Evolutionary conservation across 2,888 invertebrate species (phyloP), one percentile per base, ranked within the genome.

Genomic region (Brenthis hecate): DNA sequence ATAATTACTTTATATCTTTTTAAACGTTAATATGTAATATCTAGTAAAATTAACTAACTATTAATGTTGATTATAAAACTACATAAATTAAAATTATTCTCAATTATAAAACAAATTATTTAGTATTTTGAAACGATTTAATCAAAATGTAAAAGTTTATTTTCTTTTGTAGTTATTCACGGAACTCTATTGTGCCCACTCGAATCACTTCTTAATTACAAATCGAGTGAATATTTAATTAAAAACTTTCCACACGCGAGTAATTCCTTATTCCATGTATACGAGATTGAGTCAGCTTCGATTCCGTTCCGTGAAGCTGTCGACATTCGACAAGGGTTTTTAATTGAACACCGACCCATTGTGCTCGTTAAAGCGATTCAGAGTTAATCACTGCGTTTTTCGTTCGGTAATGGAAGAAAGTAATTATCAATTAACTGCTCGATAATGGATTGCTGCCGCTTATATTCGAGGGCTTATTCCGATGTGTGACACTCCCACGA

Each of bases 351-450:
- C 80, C 86, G 83, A 83, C 87, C 89, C 88, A 91, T 91, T 91
- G 91, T 92, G 86, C 87, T 89, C 89, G 91, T 90, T 91, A 91
- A 90, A 90, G 83, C 89, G 87, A 89, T 91, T 89, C 88, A 80
- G 88, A 87, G 90, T 91, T 91, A 89, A 91, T 91, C 89, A 90
- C 89, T 83, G 85, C 84, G 89, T 89, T 92, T 92, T 91, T 91
- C 87, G 89, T 88, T 85, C 86, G 80, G 87, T 91, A 92, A 91
- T 91, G 89, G 90, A 91, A 91, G 91, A 92, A 91, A 91, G 91
- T 91, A 91, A 92, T 92, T 91, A 91, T 91, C 90, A 91, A 92
- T 92, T 92, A 91, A 91, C 89, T 86, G 87, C 81, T 84, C 87
- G 87, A 88, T 92, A 92, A 92, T 91, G 88, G 91, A 92, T 92